Base-by-base conservation (phyloP, 2,797 vertebrate species). In the Phataginus tricuspis region DNA sequence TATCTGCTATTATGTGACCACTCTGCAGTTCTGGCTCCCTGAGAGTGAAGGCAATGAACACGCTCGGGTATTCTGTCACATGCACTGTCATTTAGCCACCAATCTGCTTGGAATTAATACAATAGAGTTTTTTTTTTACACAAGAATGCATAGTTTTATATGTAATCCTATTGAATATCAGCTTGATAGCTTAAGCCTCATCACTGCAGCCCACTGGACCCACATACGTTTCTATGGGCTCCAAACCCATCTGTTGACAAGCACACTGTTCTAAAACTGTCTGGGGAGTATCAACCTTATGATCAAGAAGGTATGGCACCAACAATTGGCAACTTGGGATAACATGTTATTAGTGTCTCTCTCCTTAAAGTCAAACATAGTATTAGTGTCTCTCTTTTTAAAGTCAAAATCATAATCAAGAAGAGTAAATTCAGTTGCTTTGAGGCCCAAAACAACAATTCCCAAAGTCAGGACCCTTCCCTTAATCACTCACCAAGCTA, bases 381-480 rank as follows among this genome's bases (percentile, higher is more conserved):
- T 42, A 29, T 87, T 69, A 31, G 29, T 63, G 27, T 63, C 69
- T 84, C 51, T 90, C 18, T 88, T 29, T 37, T 72, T 79, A 23
- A 29, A 51, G 25, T 75, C 69, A 78, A 86, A 90, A n/a, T 78
- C 53, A 19, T 68, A 66, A 57, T 88, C 31, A 88, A 89, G 31
- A 79, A 61, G 27, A 71, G 66, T 80, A 80, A 83, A 80, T 55
- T 89, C 69, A 55, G 71, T 79, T 92, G 92, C 55, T 11, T 85
- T 87, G 51, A 75, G 57, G 11, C 49, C 29, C 1, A 27, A 86
- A 91, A 59, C 59, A 55, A 68, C 4, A 90, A 12, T 64, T 8
- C 29, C 68, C 55, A 69, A 77, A 45, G 37, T 93, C 57, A 69
- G 39, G 42, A 85, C 3, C 8, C 31, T 72, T 49, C 49, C 25